These are phyloP conservation scores for Lordiphosa stackelbergi DNA, from an alignment of 1,140 invertebrate species.

Conservation along the genomic window DNA sequence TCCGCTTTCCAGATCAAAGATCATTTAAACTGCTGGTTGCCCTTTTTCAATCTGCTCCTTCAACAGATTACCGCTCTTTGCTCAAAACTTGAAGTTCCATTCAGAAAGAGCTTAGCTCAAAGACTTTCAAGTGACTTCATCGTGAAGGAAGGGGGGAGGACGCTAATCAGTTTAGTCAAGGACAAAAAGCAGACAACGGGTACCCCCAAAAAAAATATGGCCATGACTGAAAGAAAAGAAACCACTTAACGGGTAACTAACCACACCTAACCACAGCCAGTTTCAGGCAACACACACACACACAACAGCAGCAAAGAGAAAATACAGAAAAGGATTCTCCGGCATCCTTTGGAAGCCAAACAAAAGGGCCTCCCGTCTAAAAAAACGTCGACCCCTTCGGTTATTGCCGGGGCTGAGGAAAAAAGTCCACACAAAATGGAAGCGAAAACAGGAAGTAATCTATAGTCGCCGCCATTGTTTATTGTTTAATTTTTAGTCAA, in stretches of 20 bases:
- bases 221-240: slow-evolving; percentile 7
- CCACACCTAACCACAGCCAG: slow-evolving; percentile 53
- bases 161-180: slow-evolving; percentile 48
- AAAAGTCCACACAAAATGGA: slow-evolving; percentile 46
- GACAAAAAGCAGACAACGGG: slow-evolving; percentile 21
- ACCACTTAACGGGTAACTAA: slow-evolving; percentile 69
- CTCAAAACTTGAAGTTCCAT: background rate
- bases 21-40: too few species aligned
- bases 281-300: slow-evolving; percentile 7
- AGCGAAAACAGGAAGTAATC: slow-evolving; percentile 74
- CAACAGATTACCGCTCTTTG: slow-evolving; percentile 8
- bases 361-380: slow-evolving; percentile 5
- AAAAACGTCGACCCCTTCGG: too few species aligned
- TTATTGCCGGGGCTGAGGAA: background rate
- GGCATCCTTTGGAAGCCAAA: slow-evolving; percentile 6
- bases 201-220: background rate
- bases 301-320: background rate
- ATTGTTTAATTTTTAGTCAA: slow-evolving; percentile 74
- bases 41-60: slow-evolving; percentile 1
- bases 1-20: too few species aligned
- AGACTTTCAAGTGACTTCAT: background rate
- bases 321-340: background rate
- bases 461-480: slow-evolving; percentile 74
- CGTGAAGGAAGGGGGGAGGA: slow-evolving; percentile 8
- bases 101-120: slow-evolving; percentile 2